Base-by-base conservation (phyloP, 2,888 invertebrate genomes). In the Hetaerina titia region DNA sequence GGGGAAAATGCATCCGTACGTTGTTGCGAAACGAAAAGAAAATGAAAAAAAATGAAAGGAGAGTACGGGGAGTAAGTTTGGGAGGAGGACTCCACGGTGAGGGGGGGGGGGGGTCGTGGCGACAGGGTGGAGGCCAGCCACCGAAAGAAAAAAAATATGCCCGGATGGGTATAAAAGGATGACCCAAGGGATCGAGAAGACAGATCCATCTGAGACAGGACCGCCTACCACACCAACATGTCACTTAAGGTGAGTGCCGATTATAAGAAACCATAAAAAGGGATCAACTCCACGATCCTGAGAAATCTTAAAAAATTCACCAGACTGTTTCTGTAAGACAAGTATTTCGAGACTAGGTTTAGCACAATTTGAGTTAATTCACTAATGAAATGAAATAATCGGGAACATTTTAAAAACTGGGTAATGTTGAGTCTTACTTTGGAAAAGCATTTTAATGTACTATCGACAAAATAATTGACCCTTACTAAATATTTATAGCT, bases 61-160 rank as follows among this genome's bases (percentile, higher is more conserved):
- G 13, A 13, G 31, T 11, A 88, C 95, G 60, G 95, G 95, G 11
- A 94, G 95, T 11, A 95, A 94, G 81, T 6, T 31, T 22, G 31
- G 25, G 74, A 74, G 7, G 9, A 31, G 81, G 81, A 15, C 4
- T 8, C 9, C 8, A 22, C 2, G 69, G 69, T 2, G 69, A 15
- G 31, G 81, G 17, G 74, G 25, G 31, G 25, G 22, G 15, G 69
- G 11, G 15, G 81, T 81, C 31, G 25, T 13, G 9, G 31, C 11
- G 25, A 31, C 81, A 25, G 15, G 81, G 60, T 15, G 31, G 25
- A 81, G 81, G 81, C 13, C 81, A 31, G 13, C 31, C 9, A 45
- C 45, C 25, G 31, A 31, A 11, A 11, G 13, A 31, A 81, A 74
- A 74, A 81, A 81, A 31, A 81, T 81, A 13, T 31, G 81, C 81